Conservation (phyloP, 1,140 invertebrate species). For the Hyphantria cunea region DNA sequence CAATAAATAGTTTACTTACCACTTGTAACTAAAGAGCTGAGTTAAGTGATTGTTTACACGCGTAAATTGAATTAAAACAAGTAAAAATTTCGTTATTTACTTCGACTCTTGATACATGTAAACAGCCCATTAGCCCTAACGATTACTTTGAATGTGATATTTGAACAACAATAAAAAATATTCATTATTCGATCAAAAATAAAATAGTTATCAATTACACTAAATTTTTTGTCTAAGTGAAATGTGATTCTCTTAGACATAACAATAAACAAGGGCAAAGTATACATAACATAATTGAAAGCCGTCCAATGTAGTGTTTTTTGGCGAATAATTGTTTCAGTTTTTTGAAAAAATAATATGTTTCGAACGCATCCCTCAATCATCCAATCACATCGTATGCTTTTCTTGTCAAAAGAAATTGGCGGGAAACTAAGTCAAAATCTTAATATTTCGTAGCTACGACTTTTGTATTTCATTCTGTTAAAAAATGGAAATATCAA, state of each 20-base stretch:
- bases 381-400: conserved; percentile 27
- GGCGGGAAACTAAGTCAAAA: conserved; percentile 44
- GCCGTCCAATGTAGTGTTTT: conserved; percentile 74
- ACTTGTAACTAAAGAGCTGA: too few relatives aligned
- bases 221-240: conserved; percentile 16
- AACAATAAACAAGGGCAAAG: conserved; percentile 51
- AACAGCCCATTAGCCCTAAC: conserved; percentile 21
- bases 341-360: conserved; percentile 25
- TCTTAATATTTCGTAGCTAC: neutral
- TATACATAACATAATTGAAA: conserved; percentile 61
- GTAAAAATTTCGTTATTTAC: too few relatives aligned
- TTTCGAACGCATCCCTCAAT: conserved; percentile 31
- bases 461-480: neutral
- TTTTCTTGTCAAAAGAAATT: conserved; percentile 23
- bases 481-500: conserved; percentile 54
- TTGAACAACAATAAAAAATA: conserved; percentile 3
- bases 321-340: conserved; percentile 43
- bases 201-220: conserved; percentile 21
- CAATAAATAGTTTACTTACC: too few relatives aligned
- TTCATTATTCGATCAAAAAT: conserved; percentile 17
- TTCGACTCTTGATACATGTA: too few relatives aligned
- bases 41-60: too few relatives aligned
- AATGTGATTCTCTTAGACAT: conserved; percentile 15
- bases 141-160: conserved; percentile 2
- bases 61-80: too few relatives aligned